Evolutionary conservation across 2,797 vertebrate species (phyloP).

Genomic region (Odontamblyopus lacepedii): DNA sequence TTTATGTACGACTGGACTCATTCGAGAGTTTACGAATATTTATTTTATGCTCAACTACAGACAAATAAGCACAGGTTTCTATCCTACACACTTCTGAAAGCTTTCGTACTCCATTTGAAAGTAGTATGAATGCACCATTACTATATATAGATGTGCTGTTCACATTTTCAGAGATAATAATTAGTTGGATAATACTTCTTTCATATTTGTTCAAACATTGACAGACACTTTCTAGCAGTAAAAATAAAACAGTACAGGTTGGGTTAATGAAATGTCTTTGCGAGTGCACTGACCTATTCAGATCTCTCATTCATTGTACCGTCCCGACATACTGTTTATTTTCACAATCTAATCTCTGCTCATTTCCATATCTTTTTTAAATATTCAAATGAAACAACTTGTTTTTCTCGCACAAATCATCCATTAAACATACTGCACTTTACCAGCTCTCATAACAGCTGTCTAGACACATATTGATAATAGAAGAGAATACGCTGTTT

Average conservation of each 20-base stretch:
- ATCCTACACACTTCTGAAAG: too few species aligned
- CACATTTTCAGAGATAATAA: too few species aligned
- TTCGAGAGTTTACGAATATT: too few species aligned
- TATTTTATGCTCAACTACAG: too few species aligned
- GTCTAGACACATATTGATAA: constrained; percentile 6
- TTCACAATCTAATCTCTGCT: neutral
- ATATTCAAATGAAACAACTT: neutral
- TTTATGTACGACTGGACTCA: too few species aligned
- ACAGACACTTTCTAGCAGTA: too few species aligned
- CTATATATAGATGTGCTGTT: too few species aligned
- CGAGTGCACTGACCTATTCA: neutral
- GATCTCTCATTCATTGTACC: neutral
- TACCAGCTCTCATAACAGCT: neutral
- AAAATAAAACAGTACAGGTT: too few species aligned
- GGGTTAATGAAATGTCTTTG: too few species aligned
- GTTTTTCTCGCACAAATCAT: neutral
- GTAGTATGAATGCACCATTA: too few species aligned
- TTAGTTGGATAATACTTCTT: neutral
- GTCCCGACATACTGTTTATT: neutral
- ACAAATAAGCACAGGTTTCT: too few species aligned
- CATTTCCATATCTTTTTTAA: neutral
- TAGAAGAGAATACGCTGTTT: neutral
- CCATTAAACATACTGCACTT: neutral
- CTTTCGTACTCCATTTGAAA: too few species aligned
- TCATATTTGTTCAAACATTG: neutral